These are phyloP conservation scores for Lucinisca nassula DNA, from an alignment of 2,888 invertebrate genomes.

Conservation along the genomic window DNA sequence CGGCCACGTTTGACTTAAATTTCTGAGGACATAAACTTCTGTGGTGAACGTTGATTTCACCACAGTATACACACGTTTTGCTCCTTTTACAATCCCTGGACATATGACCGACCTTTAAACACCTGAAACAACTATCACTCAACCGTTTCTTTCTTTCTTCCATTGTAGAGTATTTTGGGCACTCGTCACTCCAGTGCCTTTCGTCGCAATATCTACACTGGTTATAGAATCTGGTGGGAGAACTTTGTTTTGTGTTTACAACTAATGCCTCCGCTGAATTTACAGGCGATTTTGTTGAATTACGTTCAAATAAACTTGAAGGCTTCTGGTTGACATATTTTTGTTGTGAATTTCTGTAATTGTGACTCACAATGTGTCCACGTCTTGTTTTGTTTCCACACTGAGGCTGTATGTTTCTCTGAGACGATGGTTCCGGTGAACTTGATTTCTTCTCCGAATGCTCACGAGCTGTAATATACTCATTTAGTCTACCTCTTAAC, in stretches of 20 bases:
- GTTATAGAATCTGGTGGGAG: not conserved
- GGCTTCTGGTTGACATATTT: not conserved
- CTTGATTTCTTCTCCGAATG: not conserved
- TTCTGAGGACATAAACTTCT: not conserved
- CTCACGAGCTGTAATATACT: conserved; percentile 10
- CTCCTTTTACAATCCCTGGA: conserved; percentile 12
- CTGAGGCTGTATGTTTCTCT: not conserved
- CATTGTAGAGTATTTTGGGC: not conserved
- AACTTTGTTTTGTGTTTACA: not conserved
- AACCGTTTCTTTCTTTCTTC: conserved; percentile 6
- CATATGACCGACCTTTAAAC: not conserved
- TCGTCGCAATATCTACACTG: conserved; percentile 21
- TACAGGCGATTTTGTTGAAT: not conserved
- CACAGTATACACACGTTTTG: conserved; percentile 14
- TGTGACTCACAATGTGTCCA: not conserved
- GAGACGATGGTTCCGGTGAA: not conserved
- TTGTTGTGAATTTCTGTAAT: not conserved
- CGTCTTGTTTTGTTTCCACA: not conserved
- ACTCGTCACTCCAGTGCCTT: conserved; percentile 8
- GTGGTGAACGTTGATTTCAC: not conserved
- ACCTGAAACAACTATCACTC: conserved; percentile 23
- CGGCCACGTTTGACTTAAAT: not conserved
- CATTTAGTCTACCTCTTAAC: not conserved
- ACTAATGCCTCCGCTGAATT: not conserved
- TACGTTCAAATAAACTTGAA: not conserved